A percentile compares a stretch with the other conserved stretches of the same genome.
Conservation (phyloP, 2,113 vertebrate species). For the Mola mola region DNA sequence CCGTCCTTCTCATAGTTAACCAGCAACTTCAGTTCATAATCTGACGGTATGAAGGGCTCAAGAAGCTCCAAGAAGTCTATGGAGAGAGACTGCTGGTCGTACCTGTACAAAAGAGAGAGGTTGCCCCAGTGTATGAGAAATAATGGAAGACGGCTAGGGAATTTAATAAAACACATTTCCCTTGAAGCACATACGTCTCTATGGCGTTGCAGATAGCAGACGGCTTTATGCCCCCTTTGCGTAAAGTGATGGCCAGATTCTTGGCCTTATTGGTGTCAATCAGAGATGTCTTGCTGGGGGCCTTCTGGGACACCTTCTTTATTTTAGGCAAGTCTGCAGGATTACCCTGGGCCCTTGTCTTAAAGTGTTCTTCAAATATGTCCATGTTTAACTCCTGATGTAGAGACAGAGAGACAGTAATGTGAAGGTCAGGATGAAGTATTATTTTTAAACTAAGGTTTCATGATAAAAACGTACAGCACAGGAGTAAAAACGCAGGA, state of each 20-base stretch:
- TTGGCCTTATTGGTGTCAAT: slow-evolving; percentile 94
- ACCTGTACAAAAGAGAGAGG: slow-evolving; percentile 78
- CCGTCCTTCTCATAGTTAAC: slow-evolving; percentile 89
- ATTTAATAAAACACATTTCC: background rate
- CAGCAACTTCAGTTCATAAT: slow-evolving; percentile 89
- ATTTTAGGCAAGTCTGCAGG: slow-evolving; percentile 76
- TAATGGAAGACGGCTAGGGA: background rate
- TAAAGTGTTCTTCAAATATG: slow-evolving; percentile 93
- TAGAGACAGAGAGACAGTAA: background rate
- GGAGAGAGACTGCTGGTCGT: slow-evolving; percentile 88
- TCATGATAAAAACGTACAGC: background rate
- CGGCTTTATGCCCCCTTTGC: slow-evolving; percentile 87
- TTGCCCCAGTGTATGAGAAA: background rate
- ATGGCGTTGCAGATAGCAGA: slow-evolving; percentile 91
- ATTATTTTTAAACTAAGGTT: background rate
- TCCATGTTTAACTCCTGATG: slow-evolving; percentile 94
- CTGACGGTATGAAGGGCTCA: slow-evolving; percentile 91
- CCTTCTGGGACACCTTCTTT: slow-evolving; percentile 82
- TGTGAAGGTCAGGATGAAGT: background rate
- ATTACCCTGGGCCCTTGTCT: slow-evolving; percentile 91
- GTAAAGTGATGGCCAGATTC: slow-evolving; percentile 95
- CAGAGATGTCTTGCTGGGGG: slow-evolving; percentile 86
- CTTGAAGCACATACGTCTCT: slow-evolving; percentile 83
- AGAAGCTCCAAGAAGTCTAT: slow-evolving; percentile 95
- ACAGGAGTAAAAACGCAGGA: background rate